These are phyloP conservation scores for Chymomyza fuscimana DNA, from an alignment of 2,888 invertebrate species.

Conservation along the genomic window DNA sequence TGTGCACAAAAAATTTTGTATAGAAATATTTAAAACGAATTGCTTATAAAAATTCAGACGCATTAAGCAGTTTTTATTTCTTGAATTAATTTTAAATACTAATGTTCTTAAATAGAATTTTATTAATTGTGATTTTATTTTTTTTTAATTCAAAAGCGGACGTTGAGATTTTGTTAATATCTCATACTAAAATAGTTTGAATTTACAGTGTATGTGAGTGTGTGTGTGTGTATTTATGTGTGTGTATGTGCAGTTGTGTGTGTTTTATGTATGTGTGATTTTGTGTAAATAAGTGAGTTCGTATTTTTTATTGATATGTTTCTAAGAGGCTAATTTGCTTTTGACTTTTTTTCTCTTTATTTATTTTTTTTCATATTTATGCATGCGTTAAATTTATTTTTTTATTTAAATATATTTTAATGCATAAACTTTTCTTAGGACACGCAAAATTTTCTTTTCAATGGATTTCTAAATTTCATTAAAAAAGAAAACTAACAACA, in stretches of 20 bases:
- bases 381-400: conserved; percentile 17
- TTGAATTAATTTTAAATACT: conserved; percentile 22
- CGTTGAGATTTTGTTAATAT: conserved; percentile 53
- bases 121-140: conserved; percentile 6
- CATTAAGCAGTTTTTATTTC: conserved; percentile 23
- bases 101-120: conserved; percentile 6
- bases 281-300: conserved; percentile 32
- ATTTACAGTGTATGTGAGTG: conserved; percentile 57
- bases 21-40: conserved; percentile 45
- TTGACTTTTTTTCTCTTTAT: conserved; percentile 45
- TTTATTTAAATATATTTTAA: not conserved
- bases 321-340: conserved; percentile 79
- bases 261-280: conserved; percentile 7
- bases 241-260: conserved; percentile 20
- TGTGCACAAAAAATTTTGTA: conserved; percentile 33
- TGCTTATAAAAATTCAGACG: conserved; percentile 49
- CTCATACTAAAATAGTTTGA: conserved; percentile 56
- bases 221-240: conserved; percentile 33
- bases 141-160: conserved; percentile 60
- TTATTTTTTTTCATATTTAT: conserved; percentile 25
- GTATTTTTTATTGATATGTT: conserved; percentile 77
- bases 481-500: conserved; percentile 35
- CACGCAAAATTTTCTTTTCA: conserved; percentile 18
- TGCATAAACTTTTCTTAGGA: conserved; percentile 21
- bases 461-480: conserved; percentile 21